Base-by-base conservation (phyloP, 2,113 vertebrate genomes). In the Oreotrochilus melanogaster region DNA sequence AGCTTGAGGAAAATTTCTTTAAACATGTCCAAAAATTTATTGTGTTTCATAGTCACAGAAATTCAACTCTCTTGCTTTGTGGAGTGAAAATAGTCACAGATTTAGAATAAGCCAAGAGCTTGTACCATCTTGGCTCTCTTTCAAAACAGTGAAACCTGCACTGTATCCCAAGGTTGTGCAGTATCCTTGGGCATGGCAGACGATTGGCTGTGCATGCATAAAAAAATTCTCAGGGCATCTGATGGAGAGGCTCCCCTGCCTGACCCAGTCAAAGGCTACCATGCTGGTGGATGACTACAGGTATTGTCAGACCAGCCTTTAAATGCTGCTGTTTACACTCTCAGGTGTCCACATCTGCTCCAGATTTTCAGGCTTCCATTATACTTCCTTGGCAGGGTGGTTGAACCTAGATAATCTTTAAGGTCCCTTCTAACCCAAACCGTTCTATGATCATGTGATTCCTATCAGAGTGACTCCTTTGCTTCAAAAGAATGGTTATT, bases 151-250 rank as follows among this genome's bases (percentile, higher is more conserved):
- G 33, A 28, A 81, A 71, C 24, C 24, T 31, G 15, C 10, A n/a
- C 11, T 0, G 0, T 80, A 65, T 70, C 19, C 47, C 74, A 17
- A 5, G 5, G 0, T 45, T 83, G 23, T 58, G 27, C 24, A 43
- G 10, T 48, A 23, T 23, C 22, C 22, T 50, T 56, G 5, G 11
- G 6, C 17, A 12, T 64, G 24, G 6, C n/a, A 86, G 6, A 28
- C 69, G 6, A 25, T 73, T 43, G 27, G 4, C 21, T 71, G 7
- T 48, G 10, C 73, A 47, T 81, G 37, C 19, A 43, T 37, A 71
- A 74, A 47, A 37, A 2, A 31, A 61, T 89, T 72, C 50, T 27
- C 10, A 62, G 19, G 23, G 10, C 57, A 8, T 50, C 45, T 25
- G 17, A 43, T 14, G 13, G 4, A 48, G 14, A 65, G 13, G 12